A percentile compares a stretch with the other conserved stretches of the same genome.
Conservation (phyloP, 2,797 vertebrate genomes). For the Eulemur mongoz region DNA sequence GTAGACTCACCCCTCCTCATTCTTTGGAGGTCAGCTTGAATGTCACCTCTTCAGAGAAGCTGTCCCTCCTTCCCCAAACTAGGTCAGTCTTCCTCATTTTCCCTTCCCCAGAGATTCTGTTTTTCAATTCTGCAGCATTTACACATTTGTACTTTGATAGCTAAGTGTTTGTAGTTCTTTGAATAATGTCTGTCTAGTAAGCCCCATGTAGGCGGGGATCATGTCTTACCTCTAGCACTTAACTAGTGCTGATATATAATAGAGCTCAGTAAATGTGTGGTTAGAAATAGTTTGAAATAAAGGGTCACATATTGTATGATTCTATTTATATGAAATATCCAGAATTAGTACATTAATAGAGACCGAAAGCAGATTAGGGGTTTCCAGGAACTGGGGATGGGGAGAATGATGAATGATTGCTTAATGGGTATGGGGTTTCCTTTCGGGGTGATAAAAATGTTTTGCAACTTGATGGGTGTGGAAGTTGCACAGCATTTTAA, state of each 20-base stretch:
- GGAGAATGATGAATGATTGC: neutral
- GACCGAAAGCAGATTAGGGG: neutral
- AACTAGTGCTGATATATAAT: neutral
- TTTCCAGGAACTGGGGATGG: neutral
- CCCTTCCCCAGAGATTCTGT: neutral
- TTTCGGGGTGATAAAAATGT: neutral
- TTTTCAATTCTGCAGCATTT: neutral
- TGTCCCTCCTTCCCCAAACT: neutral
- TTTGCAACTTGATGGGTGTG: neutral
- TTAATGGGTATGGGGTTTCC: neutral
- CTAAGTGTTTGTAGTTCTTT: neutral
- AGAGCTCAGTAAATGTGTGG: neutral
- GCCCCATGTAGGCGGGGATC: neutral
- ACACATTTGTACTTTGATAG: neutral
- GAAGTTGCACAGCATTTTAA: neutral
- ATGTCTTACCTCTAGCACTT: neutral
- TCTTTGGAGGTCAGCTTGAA: neutral
- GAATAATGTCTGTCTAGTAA: neutral
- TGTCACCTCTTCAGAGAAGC: neutral
- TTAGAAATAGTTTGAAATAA: slow-evolving; percentile 7
- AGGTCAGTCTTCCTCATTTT: neutral
- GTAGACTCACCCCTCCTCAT: neutral
- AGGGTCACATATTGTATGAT: neutral
- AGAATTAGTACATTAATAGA: neutral
- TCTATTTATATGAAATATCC: neutral